A percentile compares a stretch with the other conserved stretches of the same genome.
phyloP scores from a whole-genome alignment of 2,113 vertebrate genomes.

The Leucopsar rothschildi region DNA sequence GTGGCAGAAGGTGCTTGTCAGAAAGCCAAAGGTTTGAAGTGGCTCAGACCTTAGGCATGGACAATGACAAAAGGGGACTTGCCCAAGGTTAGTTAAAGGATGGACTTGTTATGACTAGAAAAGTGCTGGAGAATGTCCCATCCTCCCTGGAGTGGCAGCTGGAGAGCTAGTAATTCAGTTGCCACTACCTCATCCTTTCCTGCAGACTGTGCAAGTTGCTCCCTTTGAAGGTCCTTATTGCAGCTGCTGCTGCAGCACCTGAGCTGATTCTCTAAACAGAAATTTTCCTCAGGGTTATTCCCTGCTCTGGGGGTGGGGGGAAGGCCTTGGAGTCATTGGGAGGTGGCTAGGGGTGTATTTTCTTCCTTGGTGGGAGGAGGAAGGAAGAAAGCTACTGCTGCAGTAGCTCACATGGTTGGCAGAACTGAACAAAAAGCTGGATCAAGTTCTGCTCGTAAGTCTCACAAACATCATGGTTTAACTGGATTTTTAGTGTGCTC shows the following conservation, averaged over 20 bases:
- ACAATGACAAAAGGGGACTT: neutral
- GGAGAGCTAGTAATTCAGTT: conserved; percentile 7
- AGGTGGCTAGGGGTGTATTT: neutral
- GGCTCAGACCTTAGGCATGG: neutral
- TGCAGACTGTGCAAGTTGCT: neutral
- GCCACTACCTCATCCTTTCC: conserved; percentile 39
- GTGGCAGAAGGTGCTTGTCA: neutral
- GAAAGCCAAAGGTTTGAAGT: neutral
- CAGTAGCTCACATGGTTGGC: neutral
- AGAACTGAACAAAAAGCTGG: neutral
- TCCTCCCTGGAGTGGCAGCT: conserved; percentile 7
- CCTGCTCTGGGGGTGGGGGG: neutral
- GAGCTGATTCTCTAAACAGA: conserved; percentile 16
- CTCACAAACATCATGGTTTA: neutral
- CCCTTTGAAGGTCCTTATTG: conserved; percentile 14
- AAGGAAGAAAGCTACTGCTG: conserved; percentile 12
- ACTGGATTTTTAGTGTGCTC: conserved; percentile 28
- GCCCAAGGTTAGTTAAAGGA: neutral
- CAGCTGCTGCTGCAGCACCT: neutral
- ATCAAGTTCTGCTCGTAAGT: neutral
- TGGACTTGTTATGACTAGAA: neutral
- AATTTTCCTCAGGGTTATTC: conserved; percentile 20
- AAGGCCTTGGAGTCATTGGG: neutral
- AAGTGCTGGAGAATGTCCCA: neutral
- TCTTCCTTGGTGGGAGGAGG: neutral